Base-by-base conservation (phyloP, 1,140 invertebrate genomes). In the Aphelinus certus region DNA sequence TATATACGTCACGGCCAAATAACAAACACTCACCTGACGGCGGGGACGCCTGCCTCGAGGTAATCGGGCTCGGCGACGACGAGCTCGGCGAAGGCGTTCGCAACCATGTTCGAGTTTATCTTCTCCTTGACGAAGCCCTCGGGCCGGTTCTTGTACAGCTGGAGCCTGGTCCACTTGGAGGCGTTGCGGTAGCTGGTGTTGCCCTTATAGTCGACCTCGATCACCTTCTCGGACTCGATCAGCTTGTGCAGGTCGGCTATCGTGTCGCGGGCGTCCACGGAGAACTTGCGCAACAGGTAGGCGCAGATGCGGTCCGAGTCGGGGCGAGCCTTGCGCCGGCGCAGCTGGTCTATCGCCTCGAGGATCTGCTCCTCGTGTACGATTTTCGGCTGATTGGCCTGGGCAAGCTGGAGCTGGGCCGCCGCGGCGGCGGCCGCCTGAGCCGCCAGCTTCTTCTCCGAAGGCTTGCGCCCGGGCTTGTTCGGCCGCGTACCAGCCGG, bases 131-230 rank as follows among this genome's bases (percentile, higher is more conserved):
- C 83, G 67, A 86, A 88, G 57, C 82, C 87, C 80, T 84, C 87
- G 49, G 84, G 86, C 61, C 81, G 82, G 75, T 85, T 89, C 79
- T 87, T 89, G 77, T 90, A 89, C 45, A 88, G 83, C 71, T 89
- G 88, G 5, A 89, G 80, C 47, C 88, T 85, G 48, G 90, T 89
- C 89, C 92, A 93, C 86, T 93, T 93, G n/a, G 91, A 91, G 6
- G 94, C 94, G 87, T 95, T 95, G 78, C 95, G 88, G 80, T 95
- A 96, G 85, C 93, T 95, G 62, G 92, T 93, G 85, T 91, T 94
- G 77, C 94, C 94, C 87, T 96, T 96, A 85, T 95, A 96, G 80
- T 95, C 94, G 3, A 96, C 95, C 89, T 94, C 94, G 70, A 94
- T 91, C 9, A 96, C 93, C 76, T 92, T 91, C 83, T 93, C 92